Percentiles rank a stretch among this genome's conserved stretches.
Conservation (phyloP, 30 jellyfish, hydroid and myxozoan species). For the Clytia hemisphaerica region DNA sequence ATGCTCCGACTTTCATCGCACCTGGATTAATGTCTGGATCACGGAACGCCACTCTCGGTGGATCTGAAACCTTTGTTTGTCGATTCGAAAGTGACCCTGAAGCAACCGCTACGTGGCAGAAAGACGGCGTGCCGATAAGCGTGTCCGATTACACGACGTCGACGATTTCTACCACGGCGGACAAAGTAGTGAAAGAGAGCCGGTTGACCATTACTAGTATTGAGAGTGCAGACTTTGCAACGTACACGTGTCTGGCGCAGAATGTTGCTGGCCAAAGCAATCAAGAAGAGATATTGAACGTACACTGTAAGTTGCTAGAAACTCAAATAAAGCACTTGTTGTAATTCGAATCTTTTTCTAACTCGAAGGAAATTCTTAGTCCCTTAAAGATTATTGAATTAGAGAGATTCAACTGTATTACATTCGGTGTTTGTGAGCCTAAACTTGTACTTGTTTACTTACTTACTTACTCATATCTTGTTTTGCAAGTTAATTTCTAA, state of each 20-base stretch:
- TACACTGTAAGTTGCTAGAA: slow-evolving; percentile 9
- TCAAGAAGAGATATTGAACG: slow-evolving; percentile 2
- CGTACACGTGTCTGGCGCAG: slow-evolving; percentile 2
- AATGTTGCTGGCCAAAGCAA: not conserved
- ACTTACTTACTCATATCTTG: too few relatives aligned
- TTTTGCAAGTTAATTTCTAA: too few relatives aligned
- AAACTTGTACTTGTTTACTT: not conserved
- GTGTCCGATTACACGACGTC: not conserved
- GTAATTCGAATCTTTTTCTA: too few relatives aligned
- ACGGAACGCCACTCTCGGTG: not conserved
- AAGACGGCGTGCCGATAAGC: not conserved
- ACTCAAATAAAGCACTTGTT: too few relatives aligned
- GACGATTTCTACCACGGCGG: not conserved
- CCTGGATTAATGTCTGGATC: slow-evolving; percentile 13
- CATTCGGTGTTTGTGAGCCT: not conserved
- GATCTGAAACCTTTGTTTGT: not conserved
- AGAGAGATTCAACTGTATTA: not conserved
- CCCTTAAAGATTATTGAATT: too few relatives aligned
- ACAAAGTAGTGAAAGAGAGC: not conserved
- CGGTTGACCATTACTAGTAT: not conserved
- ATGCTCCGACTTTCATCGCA: not conserved
- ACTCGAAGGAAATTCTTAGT: too few relatives aligned
- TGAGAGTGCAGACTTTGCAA: slow-evolving; percentile 1
- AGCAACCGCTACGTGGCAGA: not conserved
- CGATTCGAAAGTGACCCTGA: slow-evolving; percentile 6